phyloP scores from a whole-genome alignment of 1,140 invertebrate species.

The Sycobia sp. region DNA sequence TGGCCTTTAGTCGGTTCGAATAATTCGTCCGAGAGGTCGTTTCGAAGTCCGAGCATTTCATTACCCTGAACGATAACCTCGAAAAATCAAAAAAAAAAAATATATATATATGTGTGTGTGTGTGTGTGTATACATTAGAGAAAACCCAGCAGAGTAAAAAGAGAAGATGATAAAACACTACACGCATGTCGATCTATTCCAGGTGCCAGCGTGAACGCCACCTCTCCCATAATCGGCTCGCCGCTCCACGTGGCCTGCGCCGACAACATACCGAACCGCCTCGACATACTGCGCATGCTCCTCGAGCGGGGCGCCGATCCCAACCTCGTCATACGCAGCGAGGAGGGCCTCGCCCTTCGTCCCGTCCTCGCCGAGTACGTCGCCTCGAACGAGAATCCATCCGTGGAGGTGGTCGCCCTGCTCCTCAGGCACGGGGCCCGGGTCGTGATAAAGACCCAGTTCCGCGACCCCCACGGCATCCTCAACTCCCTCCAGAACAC shows the following conservation, averaged over 20 bases:
- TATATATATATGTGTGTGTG: too few species aligned
- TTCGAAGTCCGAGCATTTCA: too few species aligned
- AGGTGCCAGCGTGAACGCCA: slow-evolving; percentile 82
- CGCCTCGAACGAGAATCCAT: slow-evolving; percentile 74
- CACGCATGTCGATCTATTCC: too few species aligned
- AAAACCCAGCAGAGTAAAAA: too few species aligned
- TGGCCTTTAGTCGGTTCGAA: too few species aligned
- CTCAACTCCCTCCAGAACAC: slow-evolving; percentile 78
- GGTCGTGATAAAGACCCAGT: slow-evolving; percentile 83
- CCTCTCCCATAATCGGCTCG: slow-evolving; percentile 82
- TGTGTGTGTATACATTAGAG: too few species aligned
- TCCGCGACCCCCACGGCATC: slow-evolving; percentile 80
- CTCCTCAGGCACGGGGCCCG: slow-evolving; percentile 80
- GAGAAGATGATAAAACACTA: too few species aligned
- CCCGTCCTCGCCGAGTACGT: slow-evolving; percentile 84
- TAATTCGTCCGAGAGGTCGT: too few species aligned
- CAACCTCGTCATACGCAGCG: slow-evolving; percentile 77
- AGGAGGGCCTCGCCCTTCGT: slow-evolving; percentile 71
- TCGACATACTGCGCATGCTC: slow-evolving; percentile 72
- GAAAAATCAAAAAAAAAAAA: too few species aligned
- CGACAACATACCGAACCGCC: slow-evolving; percentile 77
- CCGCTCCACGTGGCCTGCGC: slow-evolving; percentile 86
- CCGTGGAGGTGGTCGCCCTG: slow-evolving; percentile 71
- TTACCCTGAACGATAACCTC: too few species aligned
- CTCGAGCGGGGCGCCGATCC: slow-evolving; percentile 78